Conservation (phyloP, 92 coral and sea anemone genomes). For the Porites lobata region DNA sequence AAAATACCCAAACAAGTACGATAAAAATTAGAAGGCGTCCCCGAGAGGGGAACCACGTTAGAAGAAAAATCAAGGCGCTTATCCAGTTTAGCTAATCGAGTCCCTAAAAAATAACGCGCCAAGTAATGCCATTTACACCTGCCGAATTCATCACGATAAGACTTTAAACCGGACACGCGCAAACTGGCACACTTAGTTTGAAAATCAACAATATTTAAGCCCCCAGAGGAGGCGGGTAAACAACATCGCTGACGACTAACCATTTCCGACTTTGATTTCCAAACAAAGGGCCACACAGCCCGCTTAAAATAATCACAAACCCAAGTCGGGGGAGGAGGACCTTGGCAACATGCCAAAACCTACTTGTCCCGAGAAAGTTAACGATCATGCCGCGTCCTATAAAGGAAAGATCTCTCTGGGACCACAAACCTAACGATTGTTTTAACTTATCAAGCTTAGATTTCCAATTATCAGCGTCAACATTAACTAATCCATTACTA, state of each 20-base stretch:
- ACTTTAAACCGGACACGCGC: too few relatives aligned
- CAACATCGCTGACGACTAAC: background rate
- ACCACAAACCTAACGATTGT: background rate
- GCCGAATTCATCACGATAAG: too few relatives aligned
- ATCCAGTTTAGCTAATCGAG: background rate
- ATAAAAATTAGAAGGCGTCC: background rate
- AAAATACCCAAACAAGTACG: background rate
- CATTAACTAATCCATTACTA: slow-evolving; percentile 2
- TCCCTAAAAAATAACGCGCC: too few relatives aligned
- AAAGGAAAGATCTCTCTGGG: background rate
- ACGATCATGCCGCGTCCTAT: background rate
- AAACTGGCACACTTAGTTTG: too few relatives aligned
- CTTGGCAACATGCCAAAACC: background rate
- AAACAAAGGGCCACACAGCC: background rate
- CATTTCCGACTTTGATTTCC: background rate
- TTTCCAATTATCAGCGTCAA: slow-evolving; percentile 25
- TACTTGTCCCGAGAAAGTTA: background rate
- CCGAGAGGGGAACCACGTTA: background rate
- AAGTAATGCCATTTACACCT: too few relatives aligned
- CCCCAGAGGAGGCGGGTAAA: too few relatives aligned
- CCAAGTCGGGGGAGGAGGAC: background rate
- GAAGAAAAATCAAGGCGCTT: background rate
- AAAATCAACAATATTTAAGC: too few relatives aligned
- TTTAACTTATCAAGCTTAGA: slow-evolving; percentile 14
- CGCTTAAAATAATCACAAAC: too few relatives aligned